Percentiles rank a stretch among this genome's conserved stretches.
Evolutionary conservation across 1,140 invertebrate genomes (phyloP).

Genomic region (Drosophila setifemur): DNA sequence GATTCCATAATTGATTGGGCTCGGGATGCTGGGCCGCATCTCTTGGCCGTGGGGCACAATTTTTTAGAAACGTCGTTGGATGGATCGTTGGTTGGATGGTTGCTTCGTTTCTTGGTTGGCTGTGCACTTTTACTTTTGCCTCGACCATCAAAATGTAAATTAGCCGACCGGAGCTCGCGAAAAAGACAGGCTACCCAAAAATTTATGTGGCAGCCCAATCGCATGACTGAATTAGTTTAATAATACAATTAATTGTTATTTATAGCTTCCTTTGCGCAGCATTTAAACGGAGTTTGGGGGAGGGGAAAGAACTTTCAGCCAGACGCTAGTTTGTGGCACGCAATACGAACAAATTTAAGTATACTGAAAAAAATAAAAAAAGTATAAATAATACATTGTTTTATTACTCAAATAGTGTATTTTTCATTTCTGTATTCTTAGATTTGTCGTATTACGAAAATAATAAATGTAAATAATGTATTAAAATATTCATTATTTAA

Average conservation of each 20-base stretch:
- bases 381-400: too few relatives aligned
- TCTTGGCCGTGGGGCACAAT: constrained; percentile 58
- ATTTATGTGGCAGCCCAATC: constrained; percentile 64
- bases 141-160: constrained; percentile 69
- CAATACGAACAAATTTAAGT: constrained; percentile 13
- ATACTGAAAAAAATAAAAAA: background rate
- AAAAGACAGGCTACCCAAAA: constrained; percentile 24
- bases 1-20: constrained; percentile 74
- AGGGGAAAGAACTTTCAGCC: constrained; percentile 4
- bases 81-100: too few relatives aligned
- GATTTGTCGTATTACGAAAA: too few relatives aligned
- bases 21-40: background rate
- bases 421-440: too few relatives aligned
- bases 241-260: constrained; percentile 80
- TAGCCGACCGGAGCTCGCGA: constrained; percentile 25
- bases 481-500: constrained; percentile 1
- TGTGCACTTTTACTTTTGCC: constrained; percentile 62
- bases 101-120: constrained; percentile 42
- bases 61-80: constrained; percentile 58
- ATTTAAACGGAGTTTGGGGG: constrained; percentile 29
- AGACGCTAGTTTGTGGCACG: constrained; percentile 66
- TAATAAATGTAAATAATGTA: too few relatives aligned
- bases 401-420: too few relatives aligned
- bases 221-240: constrained; percentile 81
- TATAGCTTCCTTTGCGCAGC: constrained; percentile 68